A percentile compares a stretch with the other conserved stretches of the same genome.
These are phyloP conservation scores for Panthera leo DNA, from an alignment of 2,113 vertebrate species.

Conservation along the genomic window DNA sequence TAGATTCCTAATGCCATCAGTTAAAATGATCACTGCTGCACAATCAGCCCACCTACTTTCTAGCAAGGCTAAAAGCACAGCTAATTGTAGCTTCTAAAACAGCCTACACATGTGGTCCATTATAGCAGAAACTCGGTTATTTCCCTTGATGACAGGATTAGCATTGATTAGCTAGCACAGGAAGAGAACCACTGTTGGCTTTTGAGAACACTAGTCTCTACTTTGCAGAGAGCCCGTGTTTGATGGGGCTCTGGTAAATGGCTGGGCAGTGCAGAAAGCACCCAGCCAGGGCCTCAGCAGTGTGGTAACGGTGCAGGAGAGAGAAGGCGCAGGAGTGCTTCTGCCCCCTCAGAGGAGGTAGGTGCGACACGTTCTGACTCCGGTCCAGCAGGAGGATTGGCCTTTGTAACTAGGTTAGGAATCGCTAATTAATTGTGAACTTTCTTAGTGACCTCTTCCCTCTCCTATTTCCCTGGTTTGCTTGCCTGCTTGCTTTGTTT, in stretches of 20 bases:
- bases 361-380: not conserved
- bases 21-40: constrained; percentile 22
- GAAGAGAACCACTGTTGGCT: not conserved
- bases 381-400: not conserved
- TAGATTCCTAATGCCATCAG: not conserved
- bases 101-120: not conserved
- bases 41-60: not conserved
- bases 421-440: not conserved
- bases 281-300: not conserved
- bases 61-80: not conserved
- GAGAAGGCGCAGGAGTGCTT: not conserved
- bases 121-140: not conserved
- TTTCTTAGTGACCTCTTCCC: not conserved
- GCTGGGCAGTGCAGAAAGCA: not conserved
- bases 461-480: not conserved
- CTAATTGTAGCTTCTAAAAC: not conserved
- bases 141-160: not conserved
- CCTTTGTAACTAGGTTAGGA: not conserved
- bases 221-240: not conserved
- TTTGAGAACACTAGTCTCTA: not conserved
- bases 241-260: not conserved
- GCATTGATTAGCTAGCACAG: not conserved
- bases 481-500: not conserved
- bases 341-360: not conserved
- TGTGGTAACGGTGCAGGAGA: not conserved